Conservation (phyloP, 2,113 vertebrate species). For the rat (Rattus norvegicus) region GRCr8 NC_086035.1:22432001-22432500, state of each 20-base stretch:
- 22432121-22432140: neutral
- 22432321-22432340: neutral
- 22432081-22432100: neutral
- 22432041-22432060: neutral
- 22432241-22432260: constrained; percentile 10
- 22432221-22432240: rapidly evolving
- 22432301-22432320: neutral
- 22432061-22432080: neutral
- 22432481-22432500: constrained; percentile 10
- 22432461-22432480: constrained; percentile 32
- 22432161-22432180: neutral
- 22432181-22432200: neutral
- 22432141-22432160: neutral
- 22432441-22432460: constrained; percentile 33
- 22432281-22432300: neutral
- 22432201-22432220: neutral
- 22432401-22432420: constrained; percentile 14
- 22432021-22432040: neutral
- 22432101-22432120: neutral
- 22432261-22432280: constrained; percentile 25
- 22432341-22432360: constrained; percentile 58
- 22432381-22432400: neutral
- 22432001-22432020: neutral
- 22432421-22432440: neutral
- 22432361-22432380: neutral